Evolutionary conservation across 1,140 invertebrate genomes (phyloP), one percentile per base, ranked within the genome.

Genomic region (Trichoplusia ni): DNA sequence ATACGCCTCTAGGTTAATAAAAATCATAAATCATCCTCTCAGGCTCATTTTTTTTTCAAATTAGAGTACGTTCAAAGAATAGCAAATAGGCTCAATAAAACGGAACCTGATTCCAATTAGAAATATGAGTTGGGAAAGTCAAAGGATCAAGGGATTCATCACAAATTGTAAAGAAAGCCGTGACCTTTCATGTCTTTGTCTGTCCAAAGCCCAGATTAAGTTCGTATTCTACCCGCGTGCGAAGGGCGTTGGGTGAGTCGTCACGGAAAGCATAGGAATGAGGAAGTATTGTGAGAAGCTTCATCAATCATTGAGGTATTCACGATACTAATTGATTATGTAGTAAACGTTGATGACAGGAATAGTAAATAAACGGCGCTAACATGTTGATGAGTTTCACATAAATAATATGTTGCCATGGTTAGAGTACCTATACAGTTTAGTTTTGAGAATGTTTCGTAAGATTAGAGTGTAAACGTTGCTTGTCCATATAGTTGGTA

Each of bases 111-210:
- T 16, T 47, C 23, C 44, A 47, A 47, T 46, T 46, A 46, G 21
- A 47, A 16, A 47, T 25, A 9, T 16, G 23, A 47, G 23, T 16
- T 25, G 16, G 13, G 35, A 13, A 8, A 11, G n/a, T 47, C 49
- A 37, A 23, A 49, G 46, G 46, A 33, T 19, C 51, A 54, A 54
- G 47, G 29, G 44, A 47, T 47, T 46, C n/a, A n/a, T 47, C 21
- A 25, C 9, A 47, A 47, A n/a, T n/a, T n/a, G n/a, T 13, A 47
- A 27, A 47, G 44, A 27, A 27, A 47, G 44, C 23, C 29, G 13
- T 40, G 44, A 47, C 44, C 44, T 29, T 47, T 29, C 29, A 11
- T 13, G 9, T 47, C 44, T 16, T 16, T 25, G 44, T 16, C 23
- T 27, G 9, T 14, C 42, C 27, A 2, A 11, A 21, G 18, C 3